phyloP scores from a whole-genome alignment of 2,888 invertebrate species.

The Trachelus troglodyta region DNA sequence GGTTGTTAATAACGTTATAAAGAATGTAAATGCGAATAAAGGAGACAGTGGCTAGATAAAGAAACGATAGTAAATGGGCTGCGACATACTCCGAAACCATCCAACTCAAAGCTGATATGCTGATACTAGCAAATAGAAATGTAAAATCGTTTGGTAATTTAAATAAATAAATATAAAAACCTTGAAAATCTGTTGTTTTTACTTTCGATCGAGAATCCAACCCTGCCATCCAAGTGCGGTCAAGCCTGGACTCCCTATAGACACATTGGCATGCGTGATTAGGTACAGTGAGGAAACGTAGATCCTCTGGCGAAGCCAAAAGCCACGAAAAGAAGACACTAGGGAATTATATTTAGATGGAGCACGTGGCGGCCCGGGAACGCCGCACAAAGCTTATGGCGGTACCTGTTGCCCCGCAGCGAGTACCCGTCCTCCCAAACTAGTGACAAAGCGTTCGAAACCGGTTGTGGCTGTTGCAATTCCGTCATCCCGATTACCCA shows the following conservation, averaged over 20 bases:
- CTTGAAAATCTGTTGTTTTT: neutral
- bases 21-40: neutral
- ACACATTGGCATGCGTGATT: neutral
- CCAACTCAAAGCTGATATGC: neutral
- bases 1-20: neutral
- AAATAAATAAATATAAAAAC: neutral
- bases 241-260: neutral
- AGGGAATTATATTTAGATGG: slow-evolving; percentile 58
- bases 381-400: slow-evolving; percentile 27
- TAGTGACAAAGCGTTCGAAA: neutral
- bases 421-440: neutral
- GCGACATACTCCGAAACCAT: neutral
- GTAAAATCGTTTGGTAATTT: neutral
- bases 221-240: neutral
- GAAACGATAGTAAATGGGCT: neutral
- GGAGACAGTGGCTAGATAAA: neutral
- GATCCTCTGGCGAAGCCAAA: neutral
- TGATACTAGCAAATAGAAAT: too few relatives aligned
- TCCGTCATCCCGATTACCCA: neutral
- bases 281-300: neutral
- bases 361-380: slow-evolving; percentile 61
- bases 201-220: neutral
- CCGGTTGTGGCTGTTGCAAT: neutral
- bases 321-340: neutral
- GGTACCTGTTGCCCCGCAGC: slow-evolving; percentile 25